These are phyloP conservation scores for Azorinus chamasolen DNA, from an alignment of 2,888 invertebrate species.

Conservation along the genomic window DNA sequence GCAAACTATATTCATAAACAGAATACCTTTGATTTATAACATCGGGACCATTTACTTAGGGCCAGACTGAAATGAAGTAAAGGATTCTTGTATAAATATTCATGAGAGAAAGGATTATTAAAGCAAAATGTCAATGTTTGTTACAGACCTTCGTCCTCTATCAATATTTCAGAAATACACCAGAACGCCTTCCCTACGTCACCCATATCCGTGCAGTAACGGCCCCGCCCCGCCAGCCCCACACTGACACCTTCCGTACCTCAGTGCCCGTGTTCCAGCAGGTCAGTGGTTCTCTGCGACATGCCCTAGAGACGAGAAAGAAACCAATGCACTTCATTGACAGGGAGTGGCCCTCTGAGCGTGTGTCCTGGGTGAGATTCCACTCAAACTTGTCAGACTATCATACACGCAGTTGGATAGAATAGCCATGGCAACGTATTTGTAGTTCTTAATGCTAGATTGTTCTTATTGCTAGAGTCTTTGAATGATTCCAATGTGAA, in stretches of 20 bases:
- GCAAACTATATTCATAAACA: too few species aligned
- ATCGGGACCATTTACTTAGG: too few species aligned
- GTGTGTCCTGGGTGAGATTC: conserved; percentile 19
- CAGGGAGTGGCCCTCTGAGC: conserved; percentile 22
- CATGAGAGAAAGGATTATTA: too few species aligned
- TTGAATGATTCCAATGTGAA: too few species aligned
- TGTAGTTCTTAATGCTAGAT: too few species aligned
- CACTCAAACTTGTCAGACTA: conserved; percentile 13
- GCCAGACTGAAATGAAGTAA: too few species aligned
- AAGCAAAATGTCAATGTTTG: too few species aligned
- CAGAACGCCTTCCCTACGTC: conserved; percentile 17
- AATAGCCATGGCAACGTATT: too few species aligned
- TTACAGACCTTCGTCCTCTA: too few species aligned
- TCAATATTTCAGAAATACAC: conserved; percentile 14
- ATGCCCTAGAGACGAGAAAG: conserved; percentile 4
- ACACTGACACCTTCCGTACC: conserved; percentile 10
- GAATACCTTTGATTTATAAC: too few species aligned
- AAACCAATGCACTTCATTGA: conserved; percentile 27
- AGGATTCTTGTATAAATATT: too few species aligned
- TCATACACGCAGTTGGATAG: conserved; percentile 21
- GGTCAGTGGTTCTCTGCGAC: background rate
- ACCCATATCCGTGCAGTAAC: conserved; percentile 4
- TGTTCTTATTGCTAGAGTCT: too few species aligned
- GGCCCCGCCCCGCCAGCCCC: conserved; percentile 3
- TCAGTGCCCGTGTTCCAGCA: conserved; percentile 4